Evolutionary conservation across 2,888 invertebrate genomes (phyloP), one percentile per base, ranked within the genome.

Genomic region (Drosophila parthenogenetica): DNA sequence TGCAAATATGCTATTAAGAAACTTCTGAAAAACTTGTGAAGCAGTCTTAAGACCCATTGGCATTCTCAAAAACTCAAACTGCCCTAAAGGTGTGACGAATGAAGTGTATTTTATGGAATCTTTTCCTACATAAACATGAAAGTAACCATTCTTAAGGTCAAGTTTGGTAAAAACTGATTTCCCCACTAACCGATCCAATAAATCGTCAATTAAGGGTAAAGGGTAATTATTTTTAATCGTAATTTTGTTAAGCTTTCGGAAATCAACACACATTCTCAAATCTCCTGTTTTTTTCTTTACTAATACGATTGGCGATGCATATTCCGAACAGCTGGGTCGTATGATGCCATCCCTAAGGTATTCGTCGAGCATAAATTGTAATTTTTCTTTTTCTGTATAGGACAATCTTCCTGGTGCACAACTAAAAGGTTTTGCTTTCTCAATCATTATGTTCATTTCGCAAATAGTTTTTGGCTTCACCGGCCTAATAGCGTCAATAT

Each of bases 391-490:
- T 13, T 45, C 43, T 2, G 43, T 19, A 11, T 45, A 45, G 0
- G 19, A 45, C 19, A 45, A 19, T 45, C 22, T 4, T 19, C 43
- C 22, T 13, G 43, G 43, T 1, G 43, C 13, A 19, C 43, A 43
- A 43, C 43, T 43, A 19, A 43, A 43, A 13, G 43, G 43, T 19
- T 43, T 43, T 19, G 43, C 22, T 43, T 43, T 19, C 19, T 43
- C 43, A 5, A 43, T 43, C 19, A 19, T 19, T 19, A 45, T 45
- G 5, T 45, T 45, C 19, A 45, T 45, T 13, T 19, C 11, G 10
- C 43, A 45, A 11, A 8, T 45, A 5, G 11, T 19, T 19, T 19
- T 45, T 19, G 43, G 43, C 5, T 39, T 14, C 39, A 5, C 39
- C 3, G 39, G n/a, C n/a, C 39, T 39, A 5, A 4, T 35, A 4